A percentile compares a stretch with the other conserved stretches of the same genome.
Evolutionary conservation across 2,797 vertebrate species (phyloP).

Genomic region (Capromys pilorides): DNA sequence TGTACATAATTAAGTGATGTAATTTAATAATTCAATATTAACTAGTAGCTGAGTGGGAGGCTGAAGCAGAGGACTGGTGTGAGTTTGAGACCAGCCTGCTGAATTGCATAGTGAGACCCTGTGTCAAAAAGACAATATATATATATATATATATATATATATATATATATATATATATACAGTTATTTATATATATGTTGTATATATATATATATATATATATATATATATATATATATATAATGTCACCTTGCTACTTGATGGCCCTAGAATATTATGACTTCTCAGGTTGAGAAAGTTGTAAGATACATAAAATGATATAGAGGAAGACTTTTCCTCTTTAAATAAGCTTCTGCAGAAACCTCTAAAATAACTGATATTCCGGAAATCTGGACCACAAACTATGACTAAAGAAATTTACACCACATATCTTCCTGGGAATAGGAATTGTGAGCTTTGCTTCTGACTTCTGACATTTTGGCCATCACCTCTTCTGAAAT

Average conservation of each 20-base stretch:
- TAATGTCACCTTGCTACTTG: neutral
- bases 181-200: too few species aligned
- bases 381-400: constrained; percentile 79
- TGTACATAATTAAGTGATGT: constrained; percentile 30
- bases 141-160: too few species aligned
- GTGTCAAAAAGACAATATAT: neutral
- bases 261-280: constrained; percentile 60
- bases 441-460: constrained; percentile 5
- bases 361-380: constrained; percentile 75
- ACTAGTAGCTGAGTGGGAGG: neutral
- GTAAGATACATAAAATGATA: constrained; percentile 80
- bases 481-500: constrained; percentile 47
- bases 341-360: constrained; percentile 77
- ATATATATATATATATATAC: too few species aligned
- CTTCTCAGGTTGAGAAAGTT: constrained; percentile 73
- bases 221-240: too few species aligned
- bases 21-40: constrained; percentile 60
- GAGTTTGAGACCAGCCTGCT: too few species aligned
- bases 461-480: neutral
- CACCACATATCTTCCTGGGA: constrained; percentile 57
- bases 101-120: too few species aligned
- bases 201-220: too few species aligned
- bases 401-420: constrained; percentile 43
- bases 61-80: too few species aligned
- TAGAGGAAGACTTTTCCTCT: constrained; percentile 76